Evolutionary conservation across 1,140 invertebrate genomes (phyloP).

Genomic region (Pentalonia nigronervosa): DNA sequence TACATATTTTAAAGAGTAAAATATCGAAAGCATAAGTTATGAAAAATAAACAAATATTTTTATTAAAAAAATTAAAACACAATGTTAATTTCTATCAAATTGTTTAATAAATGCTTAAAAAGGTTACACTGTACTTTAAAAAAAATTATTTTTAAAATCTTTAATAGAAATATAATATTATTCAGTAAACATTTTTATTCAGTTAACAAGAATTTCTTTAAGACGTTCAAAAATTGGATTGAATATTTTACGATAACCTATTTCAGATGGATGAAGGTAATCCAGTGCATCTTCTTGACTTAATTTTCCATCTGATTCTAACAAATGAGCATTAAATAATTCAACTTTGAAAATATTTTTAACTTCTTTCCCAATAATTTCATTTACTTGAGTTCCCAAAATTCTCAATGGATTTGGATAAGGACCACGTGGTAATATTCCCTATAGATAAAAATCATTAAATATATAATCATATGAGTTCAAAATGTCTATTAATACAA

Average conservation of each 20-base stretch:
- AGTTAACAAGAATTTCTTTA: neutral
- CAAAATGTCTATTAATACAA: neutral
- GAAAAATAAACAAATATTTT: neutral
- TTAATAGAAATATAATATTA: neutral
- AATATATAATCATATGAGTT: neutral
- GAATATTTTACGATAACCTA: constrained; percentile 83
- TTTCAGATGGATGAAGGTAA: constrained; percentile 83
- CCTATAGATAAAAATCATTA: constrained; percentile 68
- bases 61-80: neutral
- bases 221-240: constrained; percentile 36
- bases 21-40: neutral
- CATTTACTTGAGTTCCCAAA: constrained; percentile 78
- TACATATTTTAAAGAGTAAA: neutral
- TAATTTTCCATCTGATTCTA: constrained; percentile 80
- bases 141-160: neutral
- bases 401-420: constrained; percentile 79
- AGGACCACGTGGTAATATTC: constrained; percentile 82
- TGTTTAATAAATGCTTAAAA: neutral
- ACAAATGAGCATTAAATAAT: constrained; percentile 75
- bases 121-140: neutral
- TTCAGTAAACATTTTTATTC: neutral
- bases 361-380: constrained; percentile 71
- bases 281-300: constrained; percentile 88
- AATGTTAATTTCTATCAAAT: neutral
- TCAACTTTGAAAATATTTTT: constrained; percentile 71